phyloP scores from a whole-genome alignment of 2,888 invertebrate genomes.

The Rhamnusium bicolor region DNA sequence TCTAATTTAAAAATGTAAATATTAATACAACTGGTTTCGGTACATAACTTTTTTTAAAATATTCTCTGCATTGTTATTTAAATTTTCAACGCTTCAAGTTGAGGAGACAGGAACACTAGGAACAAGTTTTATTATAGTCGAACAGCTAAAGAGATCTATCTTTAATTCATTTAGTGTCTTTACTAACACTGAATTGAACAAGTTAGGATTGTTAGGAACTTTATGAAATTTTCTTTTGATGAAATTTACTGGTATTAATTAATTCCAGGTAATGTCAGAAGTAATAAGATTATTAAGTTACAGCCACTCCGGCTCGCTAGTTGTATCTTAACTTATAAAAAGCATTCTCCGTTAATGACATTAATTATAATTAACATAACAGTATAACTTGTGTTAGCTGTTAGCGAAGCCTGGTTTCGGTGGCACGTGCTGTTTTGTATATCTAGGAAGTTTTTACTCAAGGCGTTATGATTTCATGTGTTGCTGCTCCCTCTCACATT shows the following conservation, averaged over 20 bases:
- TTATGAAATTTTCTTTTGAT: not conserved
- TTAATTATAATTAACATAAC: constrained; percentile 1
- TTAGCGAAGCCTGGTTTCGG: not conserved
- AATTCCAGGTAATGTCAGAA: not conserved
- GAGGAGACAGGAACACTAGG: not conserved
- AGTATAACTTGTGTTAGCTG: not conserved
- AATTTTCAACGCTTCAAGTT: not conserved
- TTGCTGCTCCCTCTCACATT: not conserved
- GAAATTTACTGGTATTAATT: constrained; percentile 11
- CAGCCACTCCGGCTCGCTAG: not conserved
- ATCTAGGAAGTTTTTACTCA: not conserved
- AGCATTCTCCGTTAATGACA: not conserved
- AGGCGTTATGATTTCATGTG: not conserved
- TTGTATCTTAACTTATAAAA: not conserved
- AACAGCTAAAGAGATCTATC: not conserved
- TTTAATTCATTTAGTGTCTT: constrained; percentile 3
- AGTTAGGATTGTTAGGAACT: constrained; percentile 13
- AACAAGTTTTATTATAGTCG: not conserved
- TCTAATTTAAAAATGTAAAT: too few relatives aligned
- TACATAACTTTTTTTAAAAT: not conserved
- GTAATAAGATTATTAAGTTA: not conserved
- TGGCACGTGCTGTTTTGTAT: not conserved
- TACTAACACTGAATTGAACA: constrained; percentile 3
- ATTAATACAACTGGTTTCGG: not conserved
- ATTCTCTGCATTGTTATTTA: constrained; percentile 9